Base-by-base conservation (phyloP, 2,888 invertebrate genomes). In the Drosophila stalkeri region DNA sequence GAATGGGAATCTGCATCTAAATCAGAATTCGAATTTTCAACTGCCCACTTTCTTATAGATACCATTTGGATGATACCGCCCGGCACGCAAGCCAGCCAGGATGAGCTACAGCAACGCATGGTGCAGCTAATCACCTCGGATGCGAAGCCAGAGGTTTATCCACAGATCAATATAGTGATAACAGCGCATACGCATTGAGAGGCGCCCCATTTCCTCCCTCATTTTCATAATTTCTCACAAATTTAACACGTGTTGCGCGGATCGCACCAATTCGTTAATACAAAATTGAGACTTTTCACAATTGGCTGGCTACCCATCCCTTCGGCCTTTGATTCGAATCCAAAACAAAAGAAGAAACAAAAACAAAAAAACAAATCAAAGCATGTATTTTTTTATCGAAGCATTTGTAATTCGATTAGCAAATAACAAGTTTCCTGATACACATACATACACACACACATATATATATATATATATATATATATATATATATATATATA, bases 161-260 rank as follows among this genome's bases (percentile, higher is more conserved):
- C 93, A 76, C 92, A 93, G 91, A 91, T 93, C 72, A 93, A 93
- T 82, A 91, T 93, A 91, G 93, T 93, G 92, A 93, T 93, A 92
- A 91, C 92, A 64, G 91, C 92, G 82, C 92, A 90, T 88, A 92
- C 92, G 82, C 93, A 93, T 90, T 93, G 89, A 92, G 72, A 47
- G 23, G 39, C 64, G 68, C 41, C 23, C 27, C 27, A 27, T 27
- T 27, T 27, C n/a, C n/a, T 27, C 27, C 27, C 18, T 46, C 27
- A 43, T 60, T 63, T 41, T 55, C 14, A 23, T 57, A 1, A 39
- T 41, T 41, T 41, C n/a, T 39, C 16, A 7, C 41, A 49, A 39
- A 57, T 49, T 49, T 33, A 62, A 64, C 54, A 64, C 54, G 51
- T 55, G 57, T 52, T 49, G 20, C n/a, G 35, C 16, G 44, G 44